Base-by-base conservation (phyloP, 2,888 invertebrate species). In the Drosophila pseudotalamancana region DNA sequence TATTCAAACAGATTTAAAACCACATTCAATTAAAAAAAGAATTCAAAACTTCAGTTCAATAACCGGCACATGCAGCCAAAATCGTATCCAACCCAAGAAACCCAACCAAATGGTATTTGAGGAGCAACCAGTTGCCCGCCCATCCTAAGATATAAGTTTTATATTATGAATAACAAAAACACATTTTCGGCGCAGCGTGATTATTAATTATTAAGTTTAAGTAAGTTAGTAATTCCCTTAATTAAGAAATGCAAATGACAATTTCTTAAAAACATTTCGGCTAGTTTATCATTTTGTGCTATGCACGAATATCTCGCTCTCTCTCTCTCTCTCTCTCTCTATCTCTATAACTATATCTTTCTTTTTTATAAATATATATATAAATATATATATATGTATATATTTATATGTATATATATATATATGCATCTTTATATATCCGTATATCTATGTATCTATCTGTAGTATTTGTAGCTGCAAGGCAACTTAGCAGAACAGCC, bases 101-200 rank as follows among this genome's bases (percentile, higher is more conserved):
- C 12, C 4, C 3, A 39, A 12, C 27, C n/a, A 12, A 21, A 46
- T 45, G 72, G 61, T 72, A 67, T 72, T 54, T 55, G 14, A 27
- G 11, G 40, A 59, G 62, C 27, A 27, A 49, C 23, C 48, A 34
- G 25, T 29, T 42, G 72, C 72, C 67, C 57, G 63, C 72, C 72
- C 49, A 66, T 53, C 59, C 73, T 72, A 72, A 32, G 35, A 55
- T 63, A 72, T 72, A 72, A 72, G 72, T 60, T 61, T 39, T 49
- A 42, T 64, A 48, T 45, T 45, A 34, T n/a, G 27, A 35, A 29
- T 16, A 67, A 53, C 45, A 43, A 35, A 37, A 43, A 21, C 12
- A 45, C 39, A 40, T 34, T 72, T 84, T 88, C 75, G 88, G 88
- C 88, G 78, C 80, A 88, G 88, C 88, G 88, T 88, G 88, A 88